Conservation (phyloP, 2,888 invertebrate species). For the Bedellia somnulentella region DNA sequence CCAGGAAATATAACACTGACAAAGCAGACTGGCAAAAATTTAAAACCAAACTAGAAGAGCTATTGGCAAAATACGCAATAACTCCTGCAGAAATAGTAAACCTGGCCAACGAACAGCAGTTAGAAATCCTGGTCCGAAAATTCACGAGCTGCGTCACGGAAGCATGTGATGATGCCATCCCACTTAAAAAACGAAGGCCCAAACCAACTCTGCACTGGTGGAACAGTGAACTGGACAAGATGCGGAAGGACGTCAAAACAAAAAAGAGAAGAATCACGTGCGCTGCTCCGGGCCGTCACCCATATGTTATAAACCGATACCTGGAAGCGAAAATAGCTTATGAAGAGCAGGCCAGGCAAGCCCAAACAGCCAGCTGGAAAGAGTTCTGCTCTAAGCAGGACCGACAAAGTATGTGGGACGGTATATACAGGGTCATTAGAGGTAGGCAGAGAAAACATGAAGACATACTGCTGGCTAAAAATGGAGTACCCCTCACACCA, state of each 20-base stretch:
- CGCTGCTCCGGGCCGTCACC: slow-evolving; percentile 1
- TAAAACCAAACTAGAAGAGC: neutral
- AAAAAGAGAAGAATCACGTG: slow-evolving; percentile 4
- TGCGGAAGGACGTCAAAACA: slow-evolving; percentile 1
- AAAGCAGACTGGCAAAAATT: slow-evolving; percentile 7
- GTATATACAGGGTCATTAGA: too few relatives aligned
- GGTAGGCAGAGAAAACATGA: neutral
- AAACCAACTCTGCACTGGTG: slow-evolving; percentile 5
- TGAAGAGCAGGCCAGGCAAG: neutral
- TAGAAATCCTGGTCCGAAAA: neutral
- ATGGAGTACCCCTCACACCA: neutral
- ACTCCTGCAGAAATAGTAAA: neutral
- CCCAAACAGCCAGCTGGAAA: slow-evolving; percentile 3
- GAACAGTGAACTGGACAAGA: neutral
- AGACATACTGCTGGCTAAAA: neutral
- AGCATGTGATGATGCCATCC: neutral
- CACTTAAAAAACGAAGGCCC: neutral
- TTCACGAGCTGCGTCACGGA: neutral
- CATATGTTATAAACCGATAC: slow-evolving; percentile 1
- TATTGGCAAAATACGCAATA: slow-evolving; percentile 1
- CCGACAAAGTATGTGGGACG: slow-evolving; percentile 1
- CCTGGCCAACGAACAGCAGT: neutral
- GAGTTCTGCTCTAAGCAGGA: slow-evolving; percentile 3
- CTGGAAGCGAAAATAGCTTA: slow-evolving; percentile 1
- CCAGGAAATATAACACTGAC: slow-evolving; percentile 12